Evolutionary conservation across 1,140 invertebrate genomes (phyloP).

Genomic region (Leptopilina boulardi): DNA sequence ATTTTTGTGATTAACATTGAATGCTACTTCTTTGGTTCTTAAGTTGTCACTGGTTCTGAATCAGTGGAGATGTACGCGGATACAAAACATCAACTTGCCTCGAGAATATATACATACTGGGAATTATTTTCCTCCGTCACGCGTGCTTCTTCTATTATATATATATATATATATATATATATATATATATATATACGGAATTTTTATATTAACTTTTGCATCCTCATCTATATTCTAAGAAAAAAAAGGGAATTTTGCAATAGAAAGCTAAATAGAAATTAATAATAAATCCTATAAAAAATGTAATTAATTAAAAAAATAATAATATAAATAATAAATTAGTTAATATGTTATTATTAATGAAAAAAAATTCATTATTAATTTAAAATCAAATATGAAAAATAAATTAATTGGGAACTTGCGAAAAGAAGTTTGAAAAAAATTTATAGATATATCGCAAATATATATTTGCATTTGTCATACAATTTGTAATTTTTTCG

Average conservation of each 20-base stretch:
- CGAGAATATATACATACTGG: not conserved
- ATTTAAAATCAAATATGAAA: too few species aligned
- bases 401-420: not conserved
- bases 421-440: not conserved
- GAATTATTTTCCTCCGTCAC: constrained; percentile 20
- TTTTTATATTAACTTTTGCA: not conserved
- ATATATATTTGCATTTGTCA: constrained; percentile 16
- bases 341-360: too few species aligned
- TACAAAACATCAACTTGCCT: not conserved
- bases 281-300: too few species aligned
- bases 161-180: too few species aligned
- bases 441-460: not conserved
- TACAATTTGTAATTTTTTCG: constrained; percentile 9
- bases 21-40: constrained; percentile 19
- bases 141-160: not conserved
- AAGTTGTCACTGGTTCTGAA: constrained; percentile 9
- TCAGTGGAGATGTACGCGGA: constrained; percentile 1
- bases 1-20: not conserved
- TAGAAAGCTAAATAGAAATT: not conserved
- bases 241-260: not conserved
- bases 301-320: too few species aligned
- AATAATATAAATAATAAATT: too few species aligned
- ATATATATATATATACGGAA: too few species aligned
- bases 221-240: not conserved
- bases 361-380: too few species aligned